phyloP scores from a whole-genome alignment of 2,113 vertebrate genomes.

The Pseudorectes ferrugineus region DNA sequence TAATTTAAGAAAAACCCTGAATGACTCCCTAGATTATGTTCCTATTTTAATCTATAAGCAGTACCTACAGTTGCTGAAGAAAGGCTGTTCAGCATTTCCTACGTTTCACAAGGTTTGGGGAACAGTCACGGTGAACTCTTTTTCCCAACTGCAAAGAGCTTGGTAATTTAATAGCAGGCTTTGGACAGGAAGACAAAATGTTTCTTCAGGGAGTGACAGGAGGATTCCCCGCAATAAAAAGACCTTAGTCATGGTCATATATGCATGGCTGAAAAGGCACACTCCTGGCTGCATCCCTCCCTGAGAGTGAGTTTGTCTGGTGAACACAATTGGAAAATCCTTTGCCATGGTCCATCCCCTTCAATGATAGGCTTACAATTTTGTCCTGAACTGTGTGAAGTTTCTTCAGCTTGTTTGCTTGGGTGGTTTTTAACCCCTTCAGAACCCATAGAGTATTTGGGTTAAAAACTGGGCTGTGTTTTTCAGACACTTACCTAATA shows the following conservation, averaged over 20 bases:
- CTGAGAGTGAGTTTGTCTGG: background rate
- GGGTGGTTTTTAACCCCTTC: background rate
- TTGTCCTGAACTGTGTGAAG: background rate
- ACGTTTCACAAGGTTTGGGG: background rate
- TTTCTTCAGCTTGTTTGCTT: background rate
- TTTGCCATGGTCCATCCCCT: background rate
- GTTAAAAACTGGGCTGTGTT: background rate
- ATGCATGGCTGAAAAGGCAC: background rate
- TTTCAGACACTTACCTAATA: background rate
- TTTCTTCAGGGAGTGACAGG: background rate
- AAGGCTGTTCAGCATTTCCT: background rate
- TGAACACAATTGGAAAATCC: background rate
- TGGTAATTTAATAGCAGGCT: background rate
- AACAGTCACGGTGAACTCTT: background rate
- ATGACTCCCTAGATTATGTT: background rate
- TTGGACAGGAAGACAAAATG: background rate
- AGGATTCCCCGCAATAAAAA: background rate
- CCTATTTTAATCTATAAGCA: background rate
- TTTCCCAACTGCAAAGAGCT: background rate
- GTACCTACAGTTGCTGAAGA: background rate
- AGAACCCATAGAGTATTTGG: background rate
- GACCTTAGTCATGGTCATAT: fast-evolving
- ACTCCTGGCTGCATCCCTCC: background rate
- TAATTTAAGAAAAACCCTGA: conserved; percentile 12
- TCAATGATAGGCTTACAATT: background rate